Evolutionary conservation across 2,888 invertebrate genomes (phyloP), one percentile per base, ranked within the genome.

Genomic region (Gari tellinella): DNA sequence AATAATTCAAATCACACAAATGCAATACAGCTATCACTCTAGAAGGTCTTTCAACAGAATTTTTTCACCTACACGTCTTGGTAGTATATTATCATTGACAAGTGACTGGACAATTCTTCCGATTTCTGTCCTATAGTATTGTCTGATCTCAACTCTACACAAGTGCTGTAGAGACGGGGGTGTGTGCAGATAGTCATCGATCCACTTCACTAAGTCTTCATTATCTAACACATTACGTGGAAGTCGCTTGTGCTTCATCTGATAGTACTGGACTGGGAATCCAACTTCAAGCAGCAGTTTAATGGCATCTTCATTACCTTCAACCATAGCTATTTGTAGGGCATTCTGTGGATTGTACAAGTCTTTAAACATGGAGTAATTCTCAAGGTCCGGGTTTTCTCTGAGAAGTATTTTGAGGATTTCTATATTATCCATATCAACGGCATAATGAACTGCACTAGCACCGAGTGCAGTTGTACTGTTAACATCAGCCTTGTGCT

Each of bases 351-450:
- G 85, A 52, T 68, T 72, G n/a, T 83, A 69, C 2, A 77, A 15
- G 70, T 74, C 76, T 46, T 72, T 72, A 17, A 80, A 79, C 38
- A 76, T 74, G 10, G 83, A 81, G 26, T 72, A 73, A 19, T 81
- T 64, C 38, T 86, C 80, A 19, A 88, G 53, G 25, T 78, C 52
- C 66, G 87, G 88, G 76, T 88, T 89, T 25, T 76, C 73, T n/a
- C 81, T 72, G n/a, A 90, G 72, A 7, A 90, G 68, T 40, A 82
- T 61, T 65, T 85, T 88, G 17, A 87, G 73, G 14, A 88, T 82
- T 7, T 64, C 67, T n/a, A 83, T 65, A 74, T 81, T 74, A 26
- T 70, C 67, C 19, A 74, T 64, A 31, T 84, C 79, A n/a, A 87
- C 79, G 43, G 86, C 86, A 52, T 76, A 74, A 31, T 83, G 81